phyloP scores from a whole-genome alignment of 2,888 invertebrate genomes.

The Eupeodes latifasciatus region DNA sequence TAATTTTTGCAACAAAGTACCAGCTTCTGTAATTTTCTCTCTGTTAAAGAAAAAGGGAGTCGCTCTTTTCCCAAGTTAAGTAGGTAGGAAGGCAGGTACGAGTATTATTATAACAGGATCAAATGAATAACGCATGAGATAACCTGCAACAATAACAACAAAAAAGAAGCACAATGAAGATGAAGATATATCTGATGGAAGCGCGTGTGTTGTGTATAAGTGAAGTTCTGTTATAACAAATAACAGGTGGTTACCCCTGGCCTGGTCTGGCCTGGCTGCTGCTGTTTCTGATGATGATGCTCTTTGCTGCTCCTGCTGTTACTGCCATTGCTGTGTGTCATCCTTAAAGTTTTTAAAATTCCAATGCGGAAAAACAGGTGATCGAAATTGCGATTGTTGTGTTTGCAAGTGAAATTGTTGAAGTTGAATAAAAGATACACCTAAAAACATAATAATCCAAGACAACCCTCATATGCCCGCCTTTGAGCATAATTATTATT shows the following conservation, averaged over 20 bases:
- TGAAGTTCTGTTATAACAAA: slow-evolving; percentile 35
- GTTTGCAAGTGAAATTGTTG: slow-evolving; percentile 27
- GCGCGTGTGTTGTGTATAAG: slow-evolving; percentile 27
- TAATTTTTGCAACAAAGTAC: slow-evolving; percentile 36
- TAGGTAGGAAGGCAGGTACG: too few species aligned
- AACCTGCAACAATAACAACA: not conserved
- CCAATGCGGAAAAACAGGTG: slow-evolving; percentile 61
- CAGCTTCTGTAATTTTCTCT: slow-evolving; percentile 54
- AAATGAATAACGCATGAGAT: slow-evolving; percentile 73
- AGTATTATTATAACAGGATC: slow-evolving; percentile 18
- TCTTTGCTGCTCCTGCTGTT: not conserved
- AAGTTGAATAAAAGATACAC: slow-evolving; percentile 1
- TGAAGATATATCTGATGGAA: not conserved
- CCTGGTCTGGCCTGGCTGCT: slow-evolving; percentile 12
- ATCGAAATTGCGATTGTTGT: slow-evolving; percentile 57
- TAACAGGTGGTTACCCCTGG: slow-evolving; percentile 69
- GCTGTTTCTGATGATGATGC: not conserved
- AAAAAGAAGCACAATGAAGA: slow-evolving; percentile 26
- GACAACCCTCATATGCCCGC: slow-evolving; percentile 43
- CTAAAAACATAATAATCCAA: slow-evolving; percentile 19
- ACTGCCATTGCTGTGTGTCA: not conserved
- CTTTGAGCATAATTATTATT: slow-evolving; percentile 35
- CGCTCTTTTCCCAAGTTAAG: slow-evolving; percentile 4
- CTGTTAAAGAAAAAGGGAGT: not conserved
- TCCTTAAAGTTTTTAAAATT: slow-evolving; percentile 45